Evolutionary conservation across 2,113 vertebrate genomes (phyloP).

Genomic region (Hystrix cristata): DNA sequence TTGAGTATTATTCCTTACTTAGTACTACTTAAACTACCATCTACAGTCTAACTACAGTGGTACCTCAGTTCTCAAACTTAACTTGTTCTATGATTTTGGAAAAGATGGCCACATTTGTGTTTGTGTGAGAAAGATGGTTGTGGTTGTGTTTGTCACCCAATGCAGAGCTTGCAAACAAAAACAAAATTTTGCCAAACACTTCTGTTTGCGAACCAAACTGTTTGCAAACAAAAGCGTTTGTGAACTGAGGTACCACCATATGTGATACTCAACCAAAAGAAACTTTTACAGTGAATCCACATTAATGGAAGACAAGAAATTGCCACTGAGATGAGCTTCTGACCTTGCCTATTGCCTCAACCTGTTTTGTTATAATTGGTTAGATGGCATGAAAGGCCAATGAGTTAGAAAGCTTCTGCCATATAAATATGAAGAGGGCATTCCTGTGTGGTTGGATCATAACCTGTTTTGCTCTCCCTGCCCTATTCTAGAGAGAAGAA

Average conservation of each 20-base stretch:
- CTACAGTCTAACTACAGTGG: neutral
- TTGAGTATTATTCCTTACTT: constrained; percentile 11
- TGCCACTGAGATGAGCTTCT: neutral
- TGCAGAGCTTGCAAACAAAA: neutral
- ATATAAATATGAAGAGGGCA: neutral
- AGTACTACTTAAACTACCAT: constrained; percentile 24
- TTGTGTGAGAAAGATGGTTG: neutral
- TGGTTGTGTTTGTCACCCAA: neutral
- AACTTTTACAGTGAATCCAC: neutral
- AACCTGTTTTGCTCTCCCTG: neutral
- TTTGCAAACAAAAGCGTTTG: neutral
- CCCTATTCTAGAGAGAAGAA: neutral
- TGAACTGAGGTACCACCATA: neutral
- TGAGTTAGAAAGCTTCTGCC: neutral
- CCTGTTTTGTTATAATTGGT: neutral
- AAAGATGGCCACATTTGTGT: neutral
- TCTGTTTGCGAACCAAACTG: neutral
- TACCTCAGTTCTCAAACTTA: neutral
- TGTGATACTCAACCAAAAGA: constrained; percentile 19
- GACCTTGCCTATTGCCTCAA: neutral
- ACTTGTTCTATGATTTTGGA: neutral
- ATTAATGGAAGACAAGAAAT: constrained; percentile 32
- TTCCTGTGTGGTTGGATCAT: neutral
- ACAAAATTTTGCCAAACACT: neutral
- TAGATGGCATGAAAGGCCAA: constrained; percentile 1